These are phyloP conservation scores for Microtus ochrogaster DNA, from an alignment of 2,113 vertebrate genomes.

Conservation along the genomic window DNA sequence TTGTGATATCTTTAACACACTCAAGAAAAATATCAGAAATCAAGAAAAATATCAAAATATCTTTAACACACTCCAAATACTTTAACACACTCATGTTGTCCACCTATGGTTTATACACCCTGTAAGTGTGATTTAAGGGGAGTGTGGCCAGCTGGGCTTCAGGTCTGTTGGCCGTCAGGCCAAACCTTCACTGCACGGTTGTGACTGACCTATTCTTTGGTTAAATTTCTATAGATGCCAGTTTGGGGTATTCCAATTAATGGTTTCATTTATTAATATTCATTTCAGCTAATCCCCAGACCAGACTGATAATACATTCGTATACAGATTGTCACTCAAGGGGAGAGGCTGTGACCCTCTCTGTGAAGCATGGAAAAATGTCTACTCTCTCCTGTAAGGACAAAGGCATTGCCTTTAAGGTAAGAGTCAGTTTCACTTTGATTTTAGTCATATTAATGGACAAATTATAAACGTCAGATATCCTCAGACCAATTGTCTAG, in stretches of 20 bases:
- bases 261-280: constrained; percentile 40
- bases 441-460: neutral
- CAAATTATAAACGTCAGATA: constrained; percentile 33
- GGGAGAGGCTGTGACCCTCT: constrained; percentile 51
- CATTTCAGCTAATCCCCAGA: constrained; percentile 66
- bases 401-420: constrained; percentile 75
- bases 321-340: constrained; percentile 67
- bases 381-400: constrained; percentile 74
- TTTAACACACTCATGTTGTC: neutral
- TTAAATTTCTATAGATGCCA: constrained; percentile 48
- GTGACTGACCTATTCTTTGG: neutral
- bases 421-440: constrained; percentile 66
- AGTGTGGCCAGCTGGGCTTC: neutral
- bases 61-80: neutral
- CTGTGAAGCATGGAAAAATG: neutral
- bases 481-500: neutral
- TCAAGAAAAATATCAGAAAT: neutral
- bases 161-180: neutral
- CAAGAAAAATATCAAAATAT: constrained; percentile 1
- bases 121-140: constrained; percentile 17
- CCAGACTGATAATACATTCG: constrained; percentile 35
- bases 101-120: neutral
- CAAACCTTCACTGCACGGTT: neutral
- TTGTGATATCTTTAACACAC: neutral
- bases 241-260: constrained; percentile 30